Percentiles rank a stretch among this genome's conserved stretches.
These are phyloP conservation scores for Equus przewalskii DNA, from an alignment of 2,113 vertebrate genomes.

Conservation along the genomic window DNA sequence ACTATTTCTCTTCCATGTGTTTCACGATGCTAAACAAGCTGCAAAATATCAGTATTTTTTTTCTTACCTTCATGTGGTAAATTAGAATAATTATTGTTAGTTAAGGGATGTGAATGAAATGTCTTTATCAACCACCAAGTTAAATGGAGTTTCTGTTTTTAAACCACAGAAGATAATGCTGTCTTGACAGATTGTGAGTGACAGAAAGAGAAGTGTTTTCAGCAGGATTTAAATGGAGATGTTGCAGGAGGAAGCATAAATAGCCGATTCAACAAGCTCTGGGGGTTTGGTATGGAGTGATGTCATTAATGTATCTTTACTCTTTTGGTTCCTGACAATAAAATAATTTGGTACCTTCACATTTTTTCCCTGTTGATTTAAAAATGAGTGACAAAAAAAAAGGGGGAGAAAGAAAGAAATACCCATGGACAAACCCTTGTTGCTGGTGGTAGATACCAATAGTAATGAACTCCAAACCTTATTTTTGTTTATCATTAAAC, in stretches of 20 bases:
- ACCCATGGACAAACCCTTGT: neutral
- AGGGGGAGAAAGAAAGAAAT: neutral
- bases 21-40: conserved; percentile 45
- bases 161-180: conserved; percentile 65
- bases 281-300: neutral
- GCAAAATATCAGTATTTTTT: conserved; percentile 24
- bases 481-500: conserved; percentile 9
- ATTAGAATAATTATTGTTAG: conserved; percentile 76
- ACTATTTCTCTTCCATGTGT: conserved; percentile 14
- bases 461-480: neutral
- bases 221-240: conserved; percentile 64
- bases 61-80: conserved; percentile 53
- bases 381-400: neutral
- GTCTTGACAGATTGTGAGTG: conserved; percentile 77
- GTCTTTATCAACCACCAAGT: conserved; percentile 72
- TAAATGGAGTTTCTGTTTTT: conserved; percentile 75
- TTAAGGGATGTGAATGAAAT: conserved; percentile 69
- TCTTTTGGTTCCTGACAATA: conserved; percentile 50
- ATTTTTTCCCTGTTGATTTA: neutral
- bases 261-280: neutral
- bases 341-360: neutral
- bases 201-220: conserved; percentile 70
- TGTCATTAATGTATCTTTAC: conserved; percentile 24
- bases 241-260: conserved; percentile 57
- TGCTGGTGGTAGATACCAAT: neutral